phyloP scores from a whole-genome alignment of 2,797 vertebrate genomes.

The Premnoplex brunnescens region DNA sequence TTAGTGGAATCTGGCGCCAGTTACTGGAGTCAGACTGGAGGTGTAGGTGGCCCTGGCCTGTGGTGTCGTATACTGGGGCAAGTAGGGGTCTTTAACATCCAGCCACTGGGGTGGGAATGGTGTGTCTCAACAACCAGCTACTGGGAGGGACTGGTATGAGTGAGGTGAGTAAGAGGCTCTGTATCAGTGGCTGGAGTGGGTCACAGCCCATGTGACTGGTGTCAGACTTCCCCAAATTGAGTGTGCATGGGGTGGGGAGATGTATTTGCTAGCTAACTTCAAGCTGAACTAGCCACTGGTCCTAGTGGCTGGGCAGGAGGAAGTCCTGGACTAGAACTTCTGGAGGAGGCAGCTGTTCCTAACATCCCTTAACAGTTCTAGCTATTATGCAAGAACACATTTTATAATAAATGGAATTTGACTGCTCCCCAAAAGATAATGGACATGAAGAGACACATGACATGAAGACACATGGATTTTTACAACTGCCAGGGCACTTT shows the following conservation, averaged over 20 bases:
- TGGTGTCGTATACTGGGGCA: not conserved
- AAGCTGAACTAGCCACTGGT: not conserved
- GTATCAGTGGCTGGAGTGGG: not conserved
- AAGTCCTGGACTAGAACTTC: not conserved
- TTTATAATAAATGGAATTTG: not conserved
- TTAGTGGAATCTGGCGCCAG: not conserved
- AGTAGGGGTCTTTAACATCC: not conserved
- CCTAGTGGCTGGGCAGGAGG: not conserved
- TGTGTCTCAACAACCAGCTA: not conserved
- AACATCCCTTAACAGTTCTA: not conserved
- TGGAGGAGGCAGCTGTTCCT: not conserved
- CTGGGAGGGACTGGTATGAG: not conserved
- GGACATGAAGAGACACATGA: not conserved
- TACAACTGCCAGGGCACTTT: not conserved
- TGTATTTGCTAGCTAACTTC: not conserved
- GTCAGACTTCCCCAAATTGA: not conserved
- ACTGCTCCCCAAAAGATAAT: not conserved
- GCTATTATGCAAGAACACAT: not conserved
- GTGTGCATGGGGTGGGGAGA: not conserved
- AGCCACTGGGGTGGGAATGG: not conserved
- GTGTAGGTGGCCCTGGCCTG: not conserved
- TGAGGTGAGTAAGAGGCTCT: not conserved
- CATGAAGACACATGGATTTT: not conserved
- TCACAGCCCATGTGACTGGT: not conserved
- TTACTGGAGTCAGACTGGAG: not conserved